Evolutionary conservation across 2,888 invertebrate species (phyloP), one percentile per base, ranked within the genome.

Genomic region (Amiota mariae): DNA sequence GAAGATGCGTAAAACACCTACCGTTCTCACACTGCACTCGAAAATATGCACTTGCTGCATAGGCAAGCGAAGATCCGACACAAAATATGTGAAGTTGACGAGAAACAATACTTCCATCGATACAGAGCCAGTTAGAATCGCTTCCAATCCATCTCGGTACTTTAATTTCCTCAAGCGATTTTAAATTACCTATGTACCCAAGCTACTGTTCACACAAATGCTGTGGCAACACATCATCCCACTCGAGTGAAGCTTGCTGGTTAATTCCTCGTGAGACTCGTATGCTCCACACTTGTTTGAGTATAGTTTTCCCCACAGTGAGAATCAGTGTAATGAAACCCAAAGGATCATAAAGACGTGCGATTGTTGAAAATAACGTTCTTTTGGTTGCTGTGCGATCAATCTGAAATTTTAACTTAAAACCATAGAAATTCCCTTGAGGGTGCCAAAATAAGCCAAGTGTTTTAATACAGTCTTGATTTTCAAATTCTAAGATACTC

Each of bases 381-480:
- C 24, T 24, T 24, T 24, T 24, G 24, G 24, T 24, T 24, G 24
- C 24, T 24, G 24, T 24, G 12, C n/a, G 8, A 13, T 2, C 1
- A 10, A 67, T 13, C 6, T 67, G 9, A 10, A 67, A 67, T 15
- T 67, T 67, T 15, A 51, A n/a, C n/a, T 67, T 67, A 12, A 49
- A 49, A 15, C 67, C 67, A 15, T 67, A 67, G 8, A 49, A 49
- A 13, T 67, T 51, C 12, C 18, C 18, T 6, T 67, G 51, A 6
- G 68, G 68, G 15, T 68, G 68, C 68, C 54, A 68, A 68, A 54
- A 68, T 36, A 68, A 68, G 0, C 54, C 54, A 8, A 54, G 15
- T 2, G 54, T 36, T 24, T 24, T 68, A 15, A 68, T 54, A 8
- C 18, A 24, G 15, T 54, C 54, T 1, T 15, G 15, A 20, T 20